A percentile compares a stretch with the other conserved stretches of the same genome.
Conservation (phyloP, 2,888 invertebrate species). For the Clitarchus hookeri region DNA sequence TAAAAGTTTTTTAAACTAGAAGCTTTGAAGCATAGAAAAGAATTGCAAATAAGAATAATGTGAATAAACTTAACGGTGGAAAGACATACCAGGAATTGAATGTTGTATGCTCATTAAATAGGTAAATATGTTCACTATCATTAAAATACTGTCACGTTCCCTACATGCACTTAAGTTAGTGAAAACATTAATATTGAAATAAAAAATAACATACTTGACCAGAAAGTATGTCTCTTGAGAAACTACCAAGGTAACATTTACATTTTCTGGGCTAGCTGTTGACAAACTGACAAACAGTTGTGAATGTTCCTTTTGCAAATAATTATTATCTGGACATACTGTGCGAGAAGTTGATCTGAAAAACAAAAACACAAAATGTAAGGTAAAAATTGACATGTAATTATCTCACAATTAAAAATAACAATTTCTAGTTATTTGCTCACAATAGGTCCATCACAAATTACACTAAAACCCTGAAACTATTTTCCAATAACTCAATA, state of each 20-base stretch:
- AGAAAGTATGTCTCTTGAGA: conserved; percentile 64
- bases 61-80: too few species aligned
- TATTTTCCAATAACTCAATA: too few species aligned
- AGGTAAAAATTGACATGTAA: background rate
- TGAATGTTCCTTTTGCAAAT: conserved; percentile 52
- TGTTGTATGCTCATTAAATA: too few species aligned
- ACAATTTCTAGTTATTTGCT: too few species aligned
- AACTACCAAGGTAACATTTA: conserved; percentile 65
- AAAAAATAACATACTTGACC: conserved; percentile 52
- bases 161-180: background rate
- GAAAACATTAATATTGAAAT: background rate
- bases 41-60: too few species aligned
- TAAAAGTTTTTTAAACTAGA: too few species aligned
- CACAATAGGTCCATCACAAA: too few species aligned
- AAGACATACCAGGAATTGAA: too few species aligned
- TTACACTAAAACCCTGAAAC: too few species aligned
- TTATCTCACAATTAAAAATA: too few species aligned
- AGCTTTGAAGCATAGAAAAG: too few species aligned
- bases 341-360: conserved; percentile 62
- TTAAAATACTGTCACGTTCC: background rate
- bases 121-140: too few species aligned
- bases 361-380: conserved; percentile 39
- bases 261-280: conserved; percentile 63
- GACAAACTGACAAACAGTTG: conserved; percentile 69
- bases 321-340: conserved; percentile 64